These are phyloP conservation scores for Peromyscus attwateri DNA, from an alignment of 2,797 vertebrate species.

Conservation along the genomic window DNA sequence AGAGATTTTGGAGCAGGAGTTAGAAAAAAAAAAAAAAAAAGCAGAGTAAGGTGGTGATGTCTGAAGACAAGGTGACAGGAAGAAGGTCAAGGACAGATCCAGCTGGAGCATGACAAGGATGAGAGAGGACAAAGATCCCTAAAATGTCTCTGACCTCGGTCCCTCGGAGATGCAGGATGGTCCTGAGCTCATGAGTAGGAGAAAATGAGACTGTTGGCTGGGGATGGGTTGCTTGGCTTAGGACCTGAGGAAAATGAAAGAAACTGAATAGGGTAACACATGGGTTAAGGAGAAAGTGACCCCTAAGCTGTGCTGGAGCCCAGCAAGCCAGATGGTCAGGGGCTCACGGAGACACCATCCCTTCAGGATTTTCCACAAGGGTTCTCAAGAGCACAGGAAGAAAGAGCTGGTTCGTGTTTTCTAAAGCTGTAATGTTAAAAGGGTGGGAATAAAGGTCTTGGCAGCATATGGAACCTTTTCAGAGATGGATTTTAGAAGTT, in stretches of 20 bases:
- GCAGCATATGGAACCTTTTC: neutral
- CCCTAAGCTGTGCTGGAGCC: neutral
- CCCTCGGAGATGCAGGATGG: neutral
- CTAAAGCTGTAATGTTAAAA: neutral
- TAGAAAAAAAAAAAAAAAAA: neutral
- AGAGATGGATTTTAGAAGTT: neutral
- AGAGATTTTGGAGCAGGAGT: neutral
- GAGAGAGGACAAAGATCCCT: neutral
- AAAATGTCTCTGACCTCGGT: neutral
- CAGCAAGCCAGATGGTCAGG: neutral
- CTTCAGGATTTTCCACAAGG: neutral
- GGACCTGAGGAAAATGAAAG: neutral
- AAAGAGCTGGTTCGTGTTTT: neutral
- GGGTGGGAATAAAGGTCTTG: neutral
- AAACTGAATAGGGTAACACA: neutral
- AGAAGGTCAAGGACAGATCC: neutral
- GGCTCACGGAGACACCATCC: neutral
- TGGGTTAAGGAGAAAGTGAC: neutral
- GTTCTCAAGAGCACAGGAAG: neutral
- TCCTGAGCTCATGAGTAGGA: neutral
- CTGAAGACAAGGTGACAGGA: neutral
- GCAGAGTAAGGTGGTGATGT: neutral
- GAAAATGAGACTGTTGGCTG: neutral
- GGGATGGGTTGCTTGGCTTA: neutral
- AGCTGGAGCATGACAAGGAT: neutral